Percentiles rank a stretch among this genome's conserved stretches.
Conservation (phyloP, 2,113 vertebrate species). For the Oryzias melastigma region DNA sequence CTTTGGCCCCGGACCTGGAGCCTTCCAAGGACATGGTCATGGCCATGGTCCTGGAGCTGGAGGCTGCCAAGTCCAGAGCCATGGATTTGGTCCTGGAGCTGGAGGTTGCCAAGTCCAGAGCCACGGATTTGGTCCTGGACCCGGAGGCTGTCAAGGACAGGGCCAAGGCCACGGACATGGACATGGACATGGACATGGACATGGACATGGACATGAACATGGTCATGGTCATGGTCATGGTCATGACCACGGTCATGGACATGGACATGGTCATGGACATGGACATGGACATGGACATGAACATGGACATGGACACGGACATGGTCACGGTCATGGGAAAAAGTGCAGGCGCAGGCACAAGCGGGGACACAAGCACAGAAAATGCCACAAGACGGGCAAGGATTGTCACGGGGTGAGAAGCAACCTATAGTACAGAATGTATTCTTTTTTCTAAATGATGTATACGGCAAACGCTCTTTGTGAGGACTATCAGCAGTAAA, state of each 20-base stretch:
- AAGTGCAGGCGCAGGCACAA: slow-evolving; percentile 5
- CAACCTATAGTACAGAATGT: not conserved
- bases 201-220: accelerated
- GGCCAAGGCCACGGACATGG: not conserved
- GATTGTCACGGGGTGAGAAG: slow-evolving; percentile 51
- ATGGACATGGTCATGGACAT: not conserved
- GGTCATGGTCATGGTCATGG: not conserved
- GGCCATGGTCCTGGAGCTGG: not conserved
- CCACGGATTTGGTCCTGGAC: not conserved
- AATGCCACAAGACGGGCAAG: slow-evolving; percentile 61
- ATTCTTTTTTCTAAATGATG: not conserved
- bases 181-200: not conserved
- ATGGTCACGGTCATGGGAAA: not conserved
- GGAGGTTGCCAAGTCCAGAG: not conserved
- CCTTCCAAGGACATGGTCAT: not conserved
- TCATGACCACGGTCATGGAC: not conserved
- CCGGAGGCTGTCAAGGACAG: not conserved
- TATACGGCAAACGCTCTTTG: not conserved
- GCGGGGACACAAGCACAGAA: slow-evolving; percentile 33
- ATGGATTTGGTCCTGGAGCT: not conserved
- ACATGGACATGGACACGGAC: not conserved
- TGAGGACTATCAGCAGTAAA: too few relatives aligned
- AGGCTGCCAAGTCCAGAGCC: not conserved
- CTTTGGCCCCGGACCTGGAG: not conserved
- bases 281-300: not conserved